Evolutionary conservation across 2,113 vertebrate genomes (phyloP).

Genomic region (Callocephalon fimbriatum): DNA sequence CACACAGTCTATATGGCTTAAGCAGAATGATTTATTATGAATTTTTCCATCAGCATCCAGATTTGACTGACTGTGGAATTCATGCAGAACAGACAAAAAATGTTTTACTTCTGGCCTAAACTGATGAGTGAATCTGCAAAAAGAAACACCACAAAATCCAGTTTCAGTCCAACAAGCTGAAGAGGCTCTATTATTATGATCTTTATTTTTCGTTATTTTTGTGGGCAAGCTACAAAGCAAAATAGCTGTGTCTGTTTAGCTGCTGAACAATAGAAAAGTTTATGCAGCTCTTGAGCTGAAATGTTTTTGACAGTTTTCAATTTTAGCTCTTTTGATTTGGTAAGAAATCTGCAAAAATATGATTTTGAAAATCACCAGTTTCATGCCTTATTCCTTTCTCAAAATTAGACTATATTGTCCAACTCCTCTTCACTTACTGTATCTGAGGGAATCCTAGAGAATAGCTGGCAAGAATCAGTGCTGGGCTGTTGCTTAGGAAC

Average conservation of each 20-base stretch:
- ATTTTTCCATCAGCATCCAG: not conserved
- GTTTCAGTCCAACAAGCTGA: constrained; percentile 28
- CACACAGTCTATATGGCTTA: not conserved
- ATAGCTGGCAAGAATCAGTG: constrained; percentile 48
- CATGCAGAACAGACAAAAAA: not conserved
- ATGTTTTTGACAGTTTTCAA: constrained; percentile 74
- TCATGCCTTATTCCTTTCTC: constrained; percentile 67
- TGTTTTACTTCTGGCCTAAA: constrained; percentile 31
- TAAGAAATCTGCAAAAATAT: constrained; percentile 74
- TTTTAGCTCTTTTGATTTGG: constrained; percentile 73
- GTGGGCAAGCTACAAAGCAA: constrained; percentile 64
- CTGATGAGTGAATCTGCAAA: constrained; percentile 40
- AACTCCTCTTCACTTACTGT: constrained; percentile 58
- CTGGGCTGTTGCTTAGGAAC: constrained; percentile 74
- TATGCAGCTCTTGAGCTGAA: constrained; percentile 67
- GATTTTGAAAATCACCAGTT: constrained; percentile 73
- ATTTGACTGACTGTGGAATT: not conserved
- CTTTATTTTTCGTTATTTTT: constrained; percentile 51
- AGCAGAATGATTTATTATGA: not conserved
- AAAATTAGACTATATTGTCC: constrained; percentile 67
- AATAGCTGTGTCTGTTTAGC: constrained; percentile 69
- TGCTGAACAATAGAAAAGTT: constrained; percentile 74
- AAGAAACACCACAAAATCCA: constrained; percentile 42
- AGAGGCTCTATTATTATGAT: constrained; percentile 27
- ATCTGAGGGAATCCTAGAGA: constrained; percentile 65